Percentiles rank a stretch among this genome's conserved stretches.
These are phyloP conservation scores for Homarus americanus DNA, from an alignment of 1,140 invertebrate species.

Conservation along the genomic window DNA sequence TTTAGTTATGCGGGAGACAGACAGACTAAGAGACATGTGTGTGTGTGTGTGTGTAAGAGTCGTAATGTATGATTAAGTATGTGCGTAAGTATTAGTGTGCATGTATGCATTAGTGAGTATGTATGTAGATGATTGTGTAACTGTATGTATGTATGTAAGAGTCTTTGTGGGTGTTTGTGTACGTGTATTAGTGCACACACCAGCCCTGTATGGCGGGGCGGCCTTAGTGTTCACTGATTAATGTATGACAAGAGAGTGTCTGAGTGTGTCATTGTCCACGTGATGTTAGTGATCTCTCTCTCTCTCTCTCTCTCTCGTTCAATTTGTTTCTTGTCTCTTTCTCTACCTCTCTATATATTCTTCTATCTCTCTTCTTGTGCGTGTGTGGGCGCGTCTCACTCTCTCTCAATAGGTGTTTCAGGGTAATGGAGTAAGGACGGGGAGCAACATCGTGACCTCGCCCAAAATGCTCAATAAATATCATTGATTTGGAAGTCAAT, in stretches of 20 bases:
- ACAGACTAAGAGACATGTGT: too few relatives aligned
- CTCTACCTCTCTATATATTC: too few relatives aligned
- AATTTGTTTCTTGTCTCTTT: too few relatives aligned
- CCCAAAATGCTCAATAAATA: conserved; percentile 50
- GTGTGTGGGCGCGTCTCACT: too few relatives aligned
- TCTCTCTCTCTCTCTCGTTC: too few relatives aligned
- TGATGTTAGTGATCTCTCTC: too few relatives aligned
- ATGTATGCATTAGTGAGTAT: too few relatives aligned
- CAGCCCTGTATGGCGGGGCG: not conserved
- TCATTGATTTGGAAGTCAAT: conserved; percentile 64
- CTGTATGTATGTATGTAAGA: conserved; percentile 10
- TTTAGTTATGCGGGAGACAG: too few relatives aligned
- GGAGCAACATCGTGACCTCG: too few relatives aligned
- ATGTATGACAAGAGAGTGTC: conserved; percentile 17
- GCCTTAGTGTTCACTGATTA: conserved; percentile 50
- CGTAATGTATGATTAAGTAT: too few relatives aligned
- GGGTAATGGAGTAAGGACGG: not conserved
- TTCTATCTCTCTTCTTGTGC: too few relatives aligned
- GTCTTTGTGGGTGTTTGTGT: conserved; percentile 32
- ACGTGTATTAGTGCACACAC: conserved; percentile 16
- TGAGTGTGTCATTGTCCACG: not conserved
- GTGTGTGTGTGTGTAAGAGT: not conserved
- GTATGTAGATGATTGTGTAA: not conserved
- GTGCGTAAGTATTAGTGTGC: not conserved
- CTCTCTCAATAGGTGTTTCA: too few relatives aligned